A percentile compares a stretch with the other conserved stretches of the same genome.
phyloP scores from a whole-genome alignment of 2,888 invertebrate genomes.

The Torymus texanus region DNA sequence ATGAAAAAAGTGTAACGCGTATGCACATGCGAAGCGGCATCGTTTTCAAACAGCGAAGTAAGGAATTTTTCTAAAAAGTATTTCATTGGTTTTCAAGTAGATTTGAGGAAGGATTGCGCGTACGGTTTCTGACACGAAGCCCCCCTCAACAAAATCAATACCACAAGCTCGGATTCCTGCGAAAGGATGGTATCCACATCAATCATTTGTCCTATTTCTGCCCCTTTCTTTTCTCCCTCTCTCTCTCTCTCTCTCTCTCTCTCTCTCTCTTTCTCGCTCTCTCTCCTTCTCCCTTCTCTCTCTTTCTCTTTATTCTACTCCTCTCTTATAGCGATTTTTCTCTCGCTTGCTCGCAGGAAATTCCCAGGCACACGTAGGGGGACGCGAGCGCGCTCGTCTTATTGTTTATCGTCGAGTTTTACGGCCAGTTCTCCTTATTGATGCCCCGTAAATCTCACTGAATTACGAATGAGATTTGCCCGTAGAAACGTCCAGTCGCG shows the following conservation, averaged over 20 bases:
- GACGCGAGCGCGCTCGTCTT: no score
- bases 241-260: constrained; percentile 8
- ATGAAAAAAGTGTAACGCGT: neutral
- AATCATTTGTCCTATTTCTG: neutral
- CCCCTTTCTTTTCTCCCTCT: neutral
- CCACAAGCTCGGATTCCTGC: constrained; percentile 23
- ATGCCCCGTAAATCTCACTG: no score
- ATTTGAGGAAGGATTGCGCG: constrained; percentile 14
- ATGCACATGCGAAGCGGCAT: no score
- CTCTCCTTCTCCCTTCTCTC: neutral
- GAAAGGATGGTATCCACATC: constrained; percentile 42
- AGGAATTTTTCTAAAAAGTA: no score
- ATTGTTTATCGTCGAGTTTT: no score
- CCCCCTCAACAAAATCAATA: constrained; percentile 44
- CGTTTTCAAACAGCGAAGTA: no score
- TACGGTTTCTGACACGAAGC: neutral
- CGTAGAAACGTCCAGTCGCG: no score
- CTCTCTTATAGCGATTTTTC: neutral
- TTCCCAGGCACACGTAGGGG: neutral
- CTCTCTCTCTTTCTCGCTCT: neutral
- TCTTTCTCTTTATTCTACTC: neutral
- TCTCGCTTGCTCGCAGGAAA: no score
- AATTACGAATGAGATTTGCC: no score
- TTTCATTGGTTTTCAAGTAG: constrained; percentile 9
- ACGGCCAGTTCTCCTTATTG: no score